These are phyloP conservation scores for Megaceryle maxima DNA, from an alignment of 2,113 vertebrate genomes.

Conservation along the genomic window DNA sequence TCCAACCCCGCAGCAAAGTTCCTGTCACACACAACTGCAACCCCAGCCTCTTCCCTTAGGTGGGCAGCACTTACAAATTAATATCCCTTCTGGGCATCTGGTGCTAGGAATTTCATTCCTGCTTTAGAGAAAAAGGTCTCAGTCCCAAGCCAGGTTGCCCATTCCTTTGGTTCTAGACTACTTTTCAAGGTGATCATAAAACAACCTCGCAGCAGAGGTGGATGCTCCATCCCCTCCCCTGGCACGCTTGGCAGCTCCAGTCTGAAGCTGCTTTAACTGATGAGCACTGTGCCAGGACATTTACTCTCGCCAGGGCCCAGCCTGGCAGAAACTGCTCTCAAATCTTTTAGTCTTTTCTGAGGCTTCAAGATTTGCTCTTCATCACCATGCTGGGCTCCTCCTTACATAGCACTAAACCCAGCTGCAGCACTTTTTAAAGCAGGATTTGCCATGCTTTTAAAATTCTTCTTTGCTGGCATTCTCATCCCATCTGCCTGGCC, in stretches of 20 bases:
- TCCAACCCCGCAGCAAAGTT: background rate
- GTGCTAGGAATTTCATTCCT: background rate
- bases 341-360: background rate
- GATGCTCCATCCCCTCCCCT: background rate
- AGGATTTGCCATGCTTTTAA: background rate
- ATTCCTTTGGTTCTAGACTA: background rate
- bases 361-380: background rate
- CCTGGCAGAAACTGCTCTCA: background rate
- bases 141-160: background rate
- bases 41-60: background rate
- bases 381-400: background rate
- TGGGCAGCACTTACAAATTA: background rate
- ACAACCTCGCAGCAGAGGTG: background rate
- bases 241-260: background rate
- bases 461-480: background rate
- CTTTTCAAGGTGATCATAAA: background rate
- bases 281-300: background rate
- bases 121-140: background rate
- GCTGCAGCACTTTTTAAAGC: background rate
- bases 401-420: background rate
- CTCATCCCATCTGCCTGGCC: background rate
- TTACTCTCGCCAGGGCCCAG: background rate
- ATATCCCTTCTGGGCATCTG: no score
- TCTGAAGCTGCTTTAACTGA: background rate
- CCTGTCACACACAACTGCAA: accelerated